Percentiles rank a stretch among this genome's conserved stretches.
These are phyloP conservation scores for Chironomus tepperi DNA, from an alignment of 1,140 invertebrate genomes.

Conservation along the genomic window DNA sequence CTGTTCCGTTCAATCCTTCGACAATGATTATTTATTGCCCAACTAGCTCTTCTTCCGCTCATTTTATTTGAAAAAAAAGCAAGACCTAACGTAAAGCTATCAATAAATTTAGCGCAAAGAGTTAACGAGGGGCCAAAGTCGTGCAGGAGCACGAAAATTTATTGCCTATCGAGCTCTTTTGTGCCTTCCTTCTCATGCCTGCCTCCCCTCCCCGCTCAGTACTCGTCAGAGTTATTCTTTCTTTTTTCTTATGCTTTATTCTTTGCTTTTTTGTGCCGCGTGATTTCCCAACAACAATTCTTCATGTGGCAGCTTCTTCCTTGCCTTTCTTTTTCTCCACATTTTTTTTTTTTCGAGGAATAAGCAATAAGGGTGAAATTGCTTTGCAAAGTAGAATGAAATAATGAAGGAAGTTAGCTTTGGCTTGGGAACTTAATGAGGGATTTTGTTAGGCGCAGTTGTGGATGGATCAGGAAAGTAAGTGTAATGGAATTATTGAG, in stretches of 20 bases:
- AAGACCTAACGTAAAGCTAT: neutral
- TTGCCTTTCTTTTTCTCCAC: no score
- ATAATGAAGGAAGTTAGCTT: no score
- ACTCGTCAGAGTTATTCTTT: neutral
- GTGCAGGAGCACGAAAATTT: slow-evolving; percentile 1
- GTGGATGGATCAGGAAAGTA: no score
- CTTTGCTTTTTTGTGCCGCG: neutral
- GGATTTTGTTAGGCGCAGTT: no score
- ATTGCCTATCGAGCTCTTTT: neutral
- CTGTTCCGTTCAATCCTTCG: neutral
- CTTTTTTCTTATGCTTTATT: neutral
- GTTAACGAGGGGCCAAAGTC: slow-evolving; percentile 11
- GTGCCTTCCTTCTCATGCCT: no score
- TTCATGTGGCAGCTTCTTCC: no score
- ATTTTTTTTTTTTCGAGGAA: no score
- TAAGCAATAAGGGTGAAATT: no score
- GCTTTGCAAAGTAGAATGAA: no score
- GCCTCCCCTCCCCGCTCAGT: neutral
- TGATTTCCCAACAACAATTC: neutral
- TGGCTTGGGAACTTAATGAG: no score
- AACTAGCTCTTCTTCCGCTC: neutral
- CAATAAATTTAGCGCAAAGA: slow-evolving; percentile 13
- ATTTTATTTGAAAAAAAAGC: no score
- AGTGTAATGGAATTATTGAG: no score
- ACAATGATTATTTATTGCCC: slow-evolving; percentile 13